These are phyloP conservation scores for Synergus laeviventris DNA, from an alignment of 2,888 invertebrate species.

Conservation along the genomic window DNA sequence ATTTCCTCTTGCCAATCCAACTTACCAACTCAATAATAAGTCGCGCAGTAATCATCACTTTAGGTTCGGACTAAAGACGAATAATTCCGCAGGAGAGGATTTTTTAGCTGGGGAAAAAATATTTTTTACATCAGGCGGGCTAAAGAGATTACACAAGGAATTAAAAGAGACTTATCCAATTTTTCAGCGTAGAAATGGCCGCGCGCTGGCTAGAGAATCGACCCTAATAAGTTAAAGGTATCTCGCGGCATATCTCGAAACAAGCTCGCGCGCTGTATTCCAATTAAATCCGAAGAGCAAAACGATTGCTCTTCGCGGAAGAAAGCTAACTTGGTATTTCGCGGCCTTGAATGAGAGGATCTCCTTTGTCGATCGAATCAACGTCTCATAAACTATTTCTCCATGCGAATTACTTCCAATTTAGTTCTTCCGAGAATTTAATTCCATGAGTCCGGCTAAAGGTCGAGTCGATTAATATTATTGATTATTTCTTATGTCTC, in stretches of 20 bases:
- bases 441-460: conserved; percentile 3
- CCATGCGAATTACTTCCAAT: conserved; percentile 19
- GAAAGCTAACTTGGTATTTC: conserved; percentile 27
- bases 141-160: not conserved
- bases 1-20: not conserved
- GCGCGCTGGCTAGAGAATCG: conserved; percentile 49
- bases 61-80: not conserved
- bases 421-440: conserved; percentile 13
- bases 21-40: not conserved
- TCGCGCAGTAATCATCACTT: not conserved
- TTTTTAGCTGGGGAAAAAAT: not conserved
- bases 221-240: conserved; percentile 57
- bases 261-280: conserved; percentile 51
- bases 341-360: conserved; percentile 24
- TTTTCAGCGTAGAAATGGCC: conserved; percentile 52
- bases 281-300: conserved; percentile 52
- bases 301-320: conserved; percentile 50
- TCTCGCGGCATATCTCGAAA: conserved; percentile 55
- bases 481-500: not conserved
- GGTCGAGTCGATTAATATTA: not conserved
- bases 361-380: conserved; percentile 34
- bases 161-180: conserved; percentile 42
- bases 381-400: conserved; percentile 28
- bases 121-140: not conserved
- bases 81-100: not conserved